phyloP scores from a whole-genome alignment of 2,113 vertebrate species.

The Phycodurus eques region DNA sequence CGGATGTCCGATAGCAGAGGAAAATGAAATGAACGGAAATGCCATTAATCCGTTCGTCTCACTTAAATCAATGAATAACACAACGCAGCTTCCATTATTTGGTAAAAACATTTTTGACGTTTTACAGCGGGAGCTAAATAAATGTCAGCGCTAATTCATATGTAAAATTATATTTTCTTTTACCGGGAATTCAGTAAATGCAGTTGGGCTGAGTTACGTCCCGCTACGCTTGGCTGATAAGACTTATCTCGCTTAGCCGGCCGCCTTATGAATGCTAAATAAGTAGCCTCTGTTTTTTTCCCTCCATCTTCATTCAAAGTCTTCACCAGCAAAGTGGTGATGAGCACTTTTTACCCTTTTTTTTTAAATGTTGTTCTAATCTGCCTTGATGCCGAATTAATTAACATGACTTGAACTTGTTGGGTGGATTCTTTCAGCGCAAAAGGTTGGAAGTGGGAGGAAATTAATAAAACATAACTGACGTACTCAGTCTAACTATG shows the following conservation, averaged over 20 bases:
- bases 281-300: neutral
- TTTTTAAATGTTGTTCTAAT: neutral
- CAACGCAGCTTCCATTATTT: neutral
- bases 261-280: neutral
- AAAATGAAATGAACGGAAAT: neutral
- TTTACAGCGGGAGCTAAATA: neutral
- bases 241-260: neutral
- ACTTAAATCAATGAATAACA: neutral
- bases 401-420: neutral
- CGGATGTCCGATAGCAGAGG: neutral
- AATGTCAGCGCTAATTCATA: neutral
- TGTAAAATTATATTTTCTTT: neutral
- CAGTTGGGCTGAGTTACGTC: neutral
- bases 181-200: neutral
- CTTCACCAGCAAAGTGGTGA: conserved; percentile 1
- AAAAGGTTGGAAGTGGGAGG: neutral
- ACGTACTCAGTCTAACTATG: neutral
- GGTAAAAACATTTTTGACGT: neutral
- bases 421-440: neutral
- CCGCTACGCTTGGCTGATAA: neutral
- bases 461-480: neutral
- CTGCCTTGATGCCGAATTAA: neutral
- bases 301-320: neutral
- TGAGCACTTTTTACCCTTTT: neutral
- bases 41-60: too few relatives aligned